Base-by-base conservation (phyloP, 2,888 invertebrate genomes). In the Megastigmus dorsalis region DNA sequence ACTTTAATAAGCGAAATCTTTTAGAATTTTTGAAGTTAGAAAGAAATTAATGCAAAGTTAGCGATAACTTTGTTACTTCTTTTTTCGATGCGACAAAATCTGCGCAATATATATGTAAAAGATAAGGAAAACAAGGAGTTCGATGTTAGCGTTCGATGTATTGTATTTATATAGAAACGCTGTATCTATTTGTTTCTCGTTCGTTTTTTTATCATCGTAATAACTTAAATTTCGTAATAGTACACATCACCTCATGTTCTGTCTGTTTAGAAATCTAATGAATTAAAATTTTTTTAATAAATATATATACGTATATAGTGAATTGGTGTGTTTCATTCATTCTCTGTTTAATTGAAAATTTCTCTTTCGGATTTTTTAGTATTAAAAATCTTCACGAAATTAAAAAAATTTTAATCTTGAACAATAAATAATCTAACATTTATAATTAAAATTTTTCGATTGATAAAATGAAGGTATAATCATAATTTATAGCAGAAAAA, bases 201-300 rank as follows among this genome's bases (percentile, higher is more conserved):
- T 54, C 45, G 38, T 67, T 60, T 30, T 52, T 74, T 57, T 65
- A 38, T 63, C 55, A 63, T 63, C 50, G 30, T 57, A 55, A 63
- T 63, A 59, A 59, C 50, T 57, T 28, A 68, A 74, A 57, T 33
- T 69, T 20, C 57, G 63, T 59, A 26, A 48, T 67, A 57, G 41
- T 57, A 33, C 30, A 26, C 54, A 55, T 55, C 67, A 30, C 50
- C 36, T 45, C 68, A 55, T 54, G 57, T 48, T 57, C 52, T 63
- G 63, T 74, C 63, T 59, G 69, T 74, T 63, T 74, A 68, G 41
- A 68, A 69, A 65, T 69, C 36, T 63, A 69, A 69, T 67, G 41
- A 63, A 69, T 57, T 63, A 57, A 74, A 65, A 23, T 26, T 48
- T 63, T 66, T 69, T 63, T 50, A 74, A 74, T 74, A 74, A 57